Evolutionary conservation across 2,113 vertebrate species (phyloP).

Genomic region (Apodemus speciosus): DNA sequence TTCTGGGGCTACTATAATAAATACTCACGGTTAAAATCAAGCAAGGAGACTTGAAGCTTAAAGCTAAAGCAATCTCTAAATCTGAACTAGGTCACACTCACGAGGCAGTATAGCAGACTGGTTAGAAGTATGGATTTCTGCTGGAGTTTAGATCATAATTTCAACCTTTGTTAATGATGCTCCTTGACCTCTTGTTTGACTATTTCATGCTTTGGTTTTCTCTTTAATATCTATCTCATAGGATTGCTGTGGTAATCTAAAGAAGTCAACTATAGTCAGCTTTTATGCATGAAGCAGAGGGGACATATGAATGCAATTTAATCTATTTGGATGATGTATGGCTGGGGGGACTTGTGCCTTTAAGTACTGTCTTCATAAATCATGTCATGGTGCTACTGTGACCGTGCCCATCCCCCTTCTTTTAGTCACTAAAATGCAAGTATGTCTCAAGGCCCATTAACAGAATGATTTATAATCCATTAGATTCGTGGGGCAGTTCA

Average conservation of each 20-base stretch:
- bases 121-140: background rate
- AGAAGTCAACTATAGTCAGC: background rate
- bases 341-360: background rate
- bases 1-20: background rate
- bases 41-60: background rate
- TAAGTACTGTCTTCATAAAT: background rate
- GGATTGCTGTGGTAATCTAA: background rate
- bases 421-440: background rate
- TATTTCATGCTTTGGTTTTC: background rate
- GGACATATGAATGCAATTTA: background rate
- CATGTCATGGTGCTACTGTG: background rate
- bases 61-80: background rate
- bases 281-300: background rate
- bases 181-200: background rate
- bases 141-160: background rate
- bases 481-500: background rate
- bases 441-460: background rate
- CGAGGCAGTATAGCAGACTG: background rate
- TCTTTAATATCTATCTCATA: background rate
- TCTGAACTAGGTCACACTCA: background rate
- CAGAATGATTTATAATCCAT: background rate
- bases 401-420: background rate
- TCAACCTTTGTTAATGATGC: background rate
- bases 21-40: background rate
- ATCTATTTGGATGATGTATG: background rate